Percentiles rank a stretch among this genome's conserved stretches.
Conservation (phyloP, 2,797 vertebrate genomes). For the Xiphophorus birchmanni region DNA sequence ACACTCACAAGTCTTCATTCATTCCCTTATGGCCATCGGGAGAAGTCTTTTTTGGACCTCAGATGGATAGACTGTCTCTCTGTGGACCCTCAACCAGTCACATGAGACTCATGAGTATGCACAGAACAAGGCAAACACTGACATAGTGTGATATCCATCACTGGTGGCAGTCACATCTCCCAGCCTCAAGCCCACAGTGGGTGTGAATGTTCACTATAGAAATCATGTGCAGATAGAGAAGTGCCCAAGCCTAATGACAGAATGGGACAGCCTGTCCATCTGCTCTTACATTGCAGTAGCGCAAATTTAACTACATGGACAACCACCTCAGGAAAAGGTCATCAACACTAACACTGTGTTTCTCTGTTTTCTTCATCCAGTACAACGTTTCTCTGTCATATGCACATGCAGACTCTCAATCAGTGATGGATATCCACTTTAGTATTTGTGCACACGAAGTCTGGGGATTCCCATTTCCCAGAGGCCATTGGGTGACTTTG, state of each 20-base stretch:
- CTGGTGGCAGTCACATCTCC: constrained; percentile 60
- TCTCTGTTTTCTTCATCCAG: constrained; percentile 56
- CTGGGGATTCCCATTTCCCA: constrained; percentile 77
- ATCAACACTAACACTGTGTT: constrained; percentile 56
- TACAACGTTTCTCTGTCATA: constrained; percentile 38
- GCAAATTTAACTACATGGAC: constrained; percentile 53
- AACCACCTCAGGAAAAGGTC: constrained; percentile 61
- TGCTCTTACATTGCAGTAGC: constrained; percentile 26
- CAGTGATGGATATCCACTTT: constrained; percentile 72
- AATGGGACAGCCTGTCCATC: constrained; percentile 36
- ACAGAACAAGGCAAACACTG: constrained; percentile 58
- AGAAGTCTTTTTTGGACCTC: constrained; percentile 45
- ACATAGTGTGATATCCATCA: constrained; percentile 64
- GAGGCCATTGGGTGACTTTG: constrained; percentile 64
- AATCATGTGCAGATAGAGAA: constrained; percentile 67
- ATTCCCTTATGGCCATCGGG: constrained; percentile 49
- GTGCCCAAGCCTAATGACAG: constrained; percentile 26
- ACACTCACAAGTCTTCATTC: constrained; percentile 53
- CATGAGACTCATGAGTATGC: constrained; percentile 70
- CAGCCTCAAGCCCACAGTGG: constrained; percentile 33
- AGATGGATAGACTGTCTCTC: constrained; percentile 61
- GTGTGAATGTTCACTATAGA: constrained; percentile 58
- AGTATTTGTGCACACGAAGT: constrained; percentile 68
- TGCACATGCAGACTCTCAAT: constrained; percentile 60
- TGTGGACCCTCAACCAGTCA: constrained; percentile 64